Evolutionary conservation across 1,140 invertebrate genomes (phyloP).

Genomic region (Idris sp.): DNA sequence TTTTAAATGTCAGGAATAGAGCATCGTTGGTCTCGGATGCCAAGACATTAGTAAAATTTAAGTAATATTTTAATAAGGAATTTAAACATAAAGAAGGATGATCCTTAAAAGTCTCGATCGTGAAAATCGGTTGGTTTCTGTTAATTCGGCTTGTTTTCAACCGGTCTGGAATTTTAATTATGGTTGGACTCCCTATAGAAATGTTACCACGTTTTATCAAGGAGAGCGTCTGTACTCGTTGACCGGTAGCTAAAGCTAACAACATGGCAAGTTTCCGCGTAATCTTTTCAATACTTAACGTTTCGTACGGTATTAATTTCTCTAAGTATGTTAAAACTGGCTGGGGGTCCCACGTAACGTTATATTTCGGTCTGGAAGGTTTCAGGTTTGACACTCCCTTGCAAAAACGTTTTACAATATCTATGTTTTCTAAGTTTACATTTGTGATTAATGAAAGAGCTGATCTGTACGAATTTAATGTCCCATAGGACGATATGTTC

Average conservation of each 20-base stretch:
- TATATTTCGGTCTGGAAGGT: conserved; percentile 14
- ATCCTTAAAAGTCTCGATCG: not conserved
- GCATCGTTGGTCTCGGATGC: not conserved
- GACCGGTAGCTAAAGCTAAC: not conserved
- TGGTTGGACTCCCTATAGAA: not conserved
- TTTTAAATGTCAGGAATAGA: conserved; percentile 5
- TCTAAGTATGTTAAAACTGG: conserved; percentile 3
- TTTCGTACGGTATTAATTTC: not conserved
- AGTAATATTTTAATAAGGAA: not conserved
- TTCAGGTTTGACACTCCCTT: conserved; percentile 25
- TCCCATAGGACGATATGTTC: not conserved
- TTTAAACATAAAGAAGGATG: not conserved
- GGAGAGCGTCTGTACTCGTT: conserved; percentile 3
- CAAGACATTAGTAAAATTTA: not conserved
- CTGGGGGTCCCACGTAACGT: conserved; percentile 9
- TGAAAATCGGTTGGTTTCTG: not conserved
- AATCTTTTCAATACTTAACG: not conserved
- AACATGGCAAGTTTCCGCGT: conserved; percentile 3
- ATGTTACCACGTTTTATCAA: not conserved
- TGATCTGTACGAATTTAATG: conserved; percentile 18
- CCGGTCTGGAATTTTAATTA: conserved; percentile 3
- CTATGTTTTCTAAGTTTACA: too few species aligned
- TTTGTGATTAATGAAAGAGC: conserved; percentile 20
- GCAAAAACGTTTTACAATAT: conserved; percentile 34
- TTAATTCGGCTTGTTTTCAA: not conserved